These are phyloP conservation scores for Gasterosteus nipponicus DNA, from an alignment of 2,113 vertebrate species.

Conservation along the genomic window DNA sequence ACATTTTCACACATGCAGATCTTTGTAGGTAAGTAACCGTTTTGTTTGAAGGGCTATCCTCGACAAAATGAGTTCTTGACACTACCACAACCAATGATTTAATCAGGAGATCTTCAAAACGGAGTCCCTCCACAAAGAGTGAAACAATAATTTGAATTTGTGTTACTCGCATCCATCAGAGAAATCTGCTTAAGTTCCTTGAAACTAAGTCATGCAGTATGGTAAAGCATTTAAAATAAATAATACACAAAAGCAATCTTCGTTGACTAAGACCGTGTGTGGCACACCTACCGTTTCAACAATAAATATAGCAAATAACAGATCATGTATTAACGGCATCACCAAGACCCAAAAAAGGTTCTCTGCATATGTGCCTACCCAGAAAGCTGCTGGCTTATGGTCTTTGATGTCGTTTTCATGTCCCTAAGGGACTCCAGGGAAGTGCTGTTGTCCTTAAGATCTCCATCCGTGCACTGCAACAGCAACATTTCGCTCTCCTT, in stretches of 20 bases:
- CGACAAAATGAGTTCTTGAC: background rate
- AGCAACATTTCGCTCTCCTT: conserved; percentile 74
- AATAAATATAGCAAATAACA: background rate
- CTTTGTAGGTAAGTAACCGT: background rate
- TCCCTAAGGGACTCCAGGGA: conserved; percentile 65
- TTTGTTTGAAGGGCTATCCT: background rate
- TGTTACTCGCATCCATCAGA: background rate
- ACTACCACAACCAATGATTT: background rate
- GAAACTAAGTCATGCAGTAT: background rate
- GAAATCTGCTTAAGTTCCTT: background rate
- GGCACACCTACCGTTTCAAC: background rate
- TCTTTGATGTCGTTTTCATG: conserved; percentile 68
- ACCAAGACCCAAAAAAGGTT: background rate
- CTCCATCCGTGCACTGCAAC: conserved; percentile 57
- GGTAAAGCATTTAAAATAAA: background rate
- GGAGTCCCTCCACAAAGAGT: background rate
- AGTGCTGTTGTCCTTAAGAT: conserved; percentile 55
- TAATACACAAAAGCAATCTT: background rate
- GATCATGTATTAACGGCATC: background rate
- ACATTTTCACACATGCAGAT: background rate
- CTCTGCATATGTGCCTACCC: conserved; percentile 56
- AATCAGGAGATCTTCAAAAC: background rate
- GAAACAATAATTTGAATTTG: background rate
- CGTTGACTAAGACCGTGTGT: background rate
- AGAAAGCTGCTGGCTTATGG: conserved; percentile 70